Base-by-base conservation (phyloP, 37 sponge, comb jelly and placozoan species). In the Theonella swinhoei region DNA sequence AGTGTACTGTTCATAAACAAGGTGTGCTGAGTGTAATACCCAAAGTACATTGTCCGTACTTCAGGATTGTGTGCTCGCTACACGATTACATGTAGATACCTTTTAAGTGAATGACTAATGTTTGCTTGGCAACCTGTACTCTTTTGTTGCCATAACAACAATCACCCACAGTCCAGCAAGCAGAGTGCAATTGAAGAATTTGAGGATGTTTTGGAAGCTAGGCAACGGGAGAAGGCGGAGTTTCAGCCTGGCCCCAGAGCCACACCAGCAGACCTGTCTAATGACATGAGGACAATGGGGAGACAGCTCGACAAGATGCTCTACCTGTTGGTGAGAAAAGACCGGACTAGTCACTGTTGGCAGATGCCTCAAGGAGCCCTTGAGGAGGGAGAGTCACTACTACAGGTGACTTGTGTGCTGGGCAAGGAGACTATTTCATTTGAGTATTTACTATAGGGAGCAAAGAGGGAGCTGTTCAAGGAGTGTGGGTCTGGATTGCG, bases 301-400 rank as follows among this genome's bases (percentile, higher is more conserved):
- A 38, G 95, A 34, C 84, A 76, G 43, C 73, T 95, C 28, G 87
- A 85, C 66, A 64, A 64, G 3, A 74, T 85, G 66, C 83, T 95
- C n/a, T 95, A 95, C 72, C 70, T 95, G 63, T 43, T 95, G 37
- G 95, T 95, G 35, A 88, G 83, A 93, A 87, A 88, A 36, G 39
- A 31, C 1, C 39, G 87, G 39, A 38, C 35, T 34, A 68, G 78
- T 0, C 65, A 91, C 66, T 80, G 68, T 3, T 95, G 95, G 95
- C 89, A 81, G 67, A 88, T 95, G 90, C 95, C 95, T 19, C 89
- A 88, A 39, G 87, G 90, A 29, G 90, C 78, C 33, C 77, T 81
- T 33, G 88, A 83, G 26, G 76, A 47, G 28, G 89, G 30, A 0
- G 83, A 91, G 75, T 74, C 83, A 20, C 76, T 95, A 42, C n/a